phyloP scores from a whole-genome alignment of 2,797 vertebrate species.

The Glossophaga mutica region DNA sequence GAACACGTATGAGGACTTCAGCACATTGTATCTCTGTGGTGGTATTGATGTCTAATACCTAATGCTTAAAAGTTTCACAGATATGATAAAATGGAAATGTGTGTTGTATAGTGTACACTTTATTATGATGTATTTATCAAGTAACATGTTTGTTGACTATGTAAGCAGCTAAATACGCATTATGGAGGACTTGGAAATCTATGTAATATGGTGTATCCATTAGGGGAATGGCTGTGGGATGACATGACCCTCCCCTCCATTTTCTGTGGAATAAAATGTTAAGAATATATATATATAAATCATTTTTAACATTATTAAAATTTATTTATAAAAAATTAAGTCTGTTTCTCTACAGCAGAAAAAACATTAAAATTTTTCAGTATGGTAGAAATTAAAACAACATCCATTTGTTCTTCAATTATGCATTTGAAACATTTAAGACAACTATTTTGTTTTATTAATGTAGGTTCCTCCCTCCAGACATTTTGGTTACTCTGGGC shows the following conservation, averaged over 20 bases:
- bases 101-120: background rate
- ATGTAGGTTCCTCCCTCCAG: background rate
- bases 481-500: background rate
- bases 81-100: background rate
- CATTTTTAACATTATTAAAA: background rate
- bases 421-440: background rate
- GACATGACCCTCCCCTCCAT: background rate
- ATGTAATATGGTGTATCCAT: background rate
- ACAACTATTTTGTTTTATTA: background rate
- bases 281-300: background rate
- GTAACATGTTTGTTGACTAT: background rate
- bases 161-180: background rate
- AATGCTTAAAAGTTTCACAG: background rate
- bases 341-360: background rate
- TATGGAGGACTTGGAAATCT: background rate
- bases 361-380: slow-evolving; percentile 1
- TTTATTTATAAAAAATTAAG: background rate
- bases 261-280: slow-evolving; percentile 23
- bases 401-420: background rate
- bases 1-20: background rate
- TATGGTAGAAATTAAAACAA: slow-evolving; percentile 19
- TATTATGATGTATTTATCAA: background rate
- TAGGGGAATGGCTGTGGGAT: background rate
- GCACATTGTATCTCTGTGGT: background rate
- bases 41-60: background rate